Base-by-base conservation (phyloP, 2,797 vertebrate species). In the Leucoraja ocellata region DNA sequence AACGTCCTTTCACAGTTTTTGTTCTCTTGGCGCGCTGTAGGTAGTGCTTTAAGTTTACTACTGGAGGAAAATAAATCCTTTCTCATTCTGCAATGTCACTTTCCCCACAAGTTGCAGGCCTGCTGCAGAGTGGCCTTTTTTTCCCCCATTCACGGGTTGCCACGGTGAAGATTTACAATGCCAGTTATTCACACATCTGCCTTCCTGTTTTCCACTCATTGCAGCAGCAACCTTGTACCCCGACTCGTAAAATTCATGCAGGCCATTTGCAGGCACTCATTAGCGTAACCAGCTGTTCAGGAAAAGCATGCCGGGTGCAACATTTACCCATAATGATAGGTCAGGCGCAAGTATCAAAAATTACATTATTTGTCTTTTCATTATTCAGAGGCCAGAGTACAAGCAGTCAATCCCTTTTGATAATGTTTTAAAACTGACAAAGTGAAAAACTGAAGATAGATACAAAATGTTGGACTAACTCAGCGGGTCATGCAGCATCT, bases 151-250 rank as follows among this genome's bases (percentile, higher is more conserved):
- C 96, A 97, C 97, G 97, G 97, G 98, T 98, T 98, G 97, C 97
- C 96, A 97, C 97, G 97, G 97, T 97, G 97, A 97, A 98, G 97
- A 97, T 98, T 98, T 98, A 98, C 97, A 97, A 98, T 97, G 96
- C 97, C 96, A 96, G 97, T 97, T 97, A 97, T 98, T 98, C 97
- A 97, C 97, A 97, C 97, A 96, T 96, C 97, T 95, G 96, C 97
- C 96, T 97, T 96, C 96, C 96, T 96, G 95, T 95, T 95, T 88
- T 94, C 95, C 95, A 95, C 95, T 96, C 95, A 96, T 97, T 96
- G 96, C 46, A 46, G 46, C 46, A 46, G 97, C 97, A 97, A 97
- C 97, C 96, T 97, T 97, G 97, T 98, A 97, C 97, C 96, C 95
- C 97, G 96, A 97, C 97, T 98, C 97, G 96, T 97, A 97, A 97